Percentiles rank a stretch among this genome's conserved stretches.
Conservation (phyloP, 1,140 invertebrate genomes). For the Drosophila tani region DNA sequence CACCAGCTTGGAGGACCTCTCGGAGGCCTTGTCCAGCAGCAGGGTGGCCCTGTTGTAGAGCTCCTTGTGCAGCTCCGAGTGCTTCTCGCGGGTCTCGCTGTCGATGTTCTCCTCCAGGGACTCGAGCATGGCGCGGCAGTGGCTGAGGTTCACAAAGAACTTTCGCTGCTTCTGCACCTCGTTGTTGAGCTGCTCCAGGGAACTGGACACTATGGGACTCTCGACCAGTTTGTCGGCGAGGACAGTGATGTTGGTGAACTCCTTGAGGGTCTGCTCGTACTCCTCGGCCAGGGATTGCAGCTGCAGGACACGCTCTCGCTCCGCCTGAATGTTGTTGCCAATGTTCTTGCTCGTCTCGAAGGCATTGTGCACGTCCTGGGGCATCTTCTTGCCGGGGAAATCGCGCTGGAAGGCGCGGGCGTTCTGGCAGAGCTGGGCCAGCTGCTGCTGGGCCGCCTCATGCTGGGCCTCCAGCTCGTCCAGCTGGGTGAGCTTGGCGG, state of each 20-base stretch:
- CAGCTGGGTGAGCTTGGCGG: slow-evolving; percentile 72
- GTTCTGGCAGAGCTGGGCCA: slow-evolving; percentile 85
- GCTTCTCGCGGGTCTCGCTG: slow-evolving; percentile 90
- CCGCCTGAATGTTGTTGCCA: slow-evolving; percentile 88
- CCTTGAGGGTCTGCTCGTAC: slow-evolving; percentile 93
- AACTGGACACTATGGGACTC: slow-evolving; percentile 90
- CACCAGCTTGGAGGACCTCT: slow-evolving; percentile 92
- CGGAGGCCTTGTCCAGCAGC: slow-evolving; percentile 92
- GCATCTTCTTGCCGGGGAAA: slow-evolving; percentile 88
- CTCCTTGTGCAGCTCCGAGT: slow-evolving; percentile 90
- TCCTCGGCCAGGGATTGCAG: slow-evolving; percentile 91
- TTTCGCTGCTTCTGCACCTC: slow-evolving; percentile 95
- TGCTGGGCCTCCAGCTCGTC: slow-evolving; percentile 78
- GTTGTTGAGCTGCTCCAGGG: slow-evolving; percentile 91
- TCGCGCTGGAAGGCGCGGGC: slow-evolving; percentile 87
- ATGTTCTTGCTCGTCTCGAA: slow-evolving; percentile 89
- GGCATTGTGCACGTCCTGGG: slow-evolving; percentile 87
- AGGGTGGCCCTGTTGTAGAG: slow-evolving; percentile 90
- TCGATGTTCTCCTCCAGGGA: slow-evolving; percentile 94
- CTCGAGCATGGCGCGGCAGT: slow-evolving; percentile 93
- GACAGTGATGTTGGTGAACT: slow-evolving; percentile 93
- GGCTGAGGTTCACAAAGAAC: slow-evolving; percentile 94
- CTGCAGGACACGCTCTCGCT: slow-evolving; percentile 91
- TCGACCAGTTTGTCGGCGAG: slow-evolving; percentile 92
- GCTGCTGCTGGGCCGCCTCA: slow-evolving; percentile 62